Evolutionary conservation across 2,113 vertebrate species (phyloP), one percentile per base, ranked within the genome.

Genomic region (Herpailurus yagouaroundi): DNA sequence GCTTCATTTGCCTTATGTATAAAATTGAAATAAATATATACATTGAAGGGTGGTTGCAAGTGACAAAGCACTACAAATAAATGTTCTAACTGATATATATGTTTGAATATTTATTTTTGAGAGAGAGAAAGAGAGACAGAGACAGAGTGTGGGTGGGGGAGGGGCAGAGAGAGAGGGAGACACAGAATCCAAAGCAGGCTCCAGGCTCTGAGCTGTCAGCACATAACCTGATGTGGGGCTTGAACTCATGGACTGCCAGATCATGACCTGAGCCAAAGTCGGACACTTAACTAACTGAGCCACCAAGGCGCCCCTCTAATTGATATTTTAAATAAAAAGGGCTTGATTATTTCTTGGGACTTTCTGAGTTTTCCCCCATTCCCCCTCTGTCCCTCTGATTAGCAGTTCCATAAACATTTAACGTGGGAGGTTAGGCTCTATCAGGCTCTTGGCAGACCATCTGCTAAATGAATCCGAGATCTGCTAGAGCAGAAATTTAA

Each of bases 361-460:
- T 68, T 85, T 69, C 33, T 64, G 38, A 83, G n/a, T 69, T 87
- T 23, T 57, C 45, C 27, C 2, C 82, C 8, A 21, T 94, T 93
- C 57, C 18, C 27, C n/a, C 36, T 7, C 18, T 64, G 41, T 27
- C 3, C 6, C 52, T 19, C 76, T 50, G 64, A 93, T 68, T 18
- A 87, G 31, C 55, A 80, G 33, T 11, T 89, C 87, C 41, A 29
- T 77, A 48, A 85, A 73, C 8, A 91, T 93, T 91, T 84, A 50
- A 79, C 2, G 74, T 74, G 64, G 95, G n/a, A 76, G 55, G 63
- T 15, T 93, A 60, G 21, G 29, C 5, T 68, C n/a, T 31, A 33
- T 64, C 38, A 83, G 57, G 2, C 89, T 98, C 74, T 84, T 68
- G 15, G 76, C n/a, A 68, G 82, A 97, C 94, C 96, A 85, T 27